Conservation (phyloP, 37 sponge, comb jelly and placozoan species). For the Bolinopsis microptera region DNA sequence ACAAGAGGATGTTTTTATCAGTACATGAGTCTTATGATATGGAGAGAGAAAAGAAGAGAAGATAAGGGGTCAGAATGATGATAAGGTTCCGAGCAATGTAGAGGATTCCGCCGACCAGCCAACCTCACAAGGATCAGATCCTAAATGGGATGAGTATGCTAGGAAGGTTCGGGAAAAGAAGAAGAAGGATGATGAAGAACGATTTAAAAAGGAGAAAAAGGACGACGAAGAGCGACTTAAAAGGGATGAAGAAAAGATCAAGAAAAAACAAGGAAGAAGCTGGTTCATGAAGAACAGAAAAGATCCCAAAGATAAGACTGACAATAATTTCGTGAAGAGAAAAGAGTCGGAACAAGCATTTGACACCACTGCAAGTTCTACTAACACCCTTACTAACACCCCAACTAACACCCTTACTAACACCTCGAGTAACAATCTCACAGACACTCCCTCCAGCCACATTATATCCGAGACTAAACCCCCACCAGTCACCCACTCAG, state of each 20-base stretch:
- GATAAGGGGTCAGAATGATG: background rate
- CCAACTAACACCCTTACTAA: background rate
- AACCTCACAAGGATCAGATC: background rate
- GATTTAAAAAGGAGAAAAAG: conserved; percentile 17
- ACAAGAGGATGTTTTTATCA: conserved; percentile 41
- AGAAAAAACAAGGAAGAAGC: conserved; percentile 34
- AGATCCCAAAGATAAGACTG: background rate
- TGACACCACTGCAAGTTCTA: conserved; percentile 11
- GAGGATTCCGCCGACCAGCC: background rate
- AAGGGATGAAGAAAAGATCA: conserved; percentile 32
- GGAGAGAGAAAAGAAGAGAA: background rate
- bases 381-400: conserved; percentile 20
- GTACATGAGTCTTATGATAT: background rate
- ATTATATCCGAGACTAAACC: background rate
- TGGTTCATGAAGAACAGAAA: conserved; percentile 47
- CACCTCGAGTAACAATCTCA: background rate
- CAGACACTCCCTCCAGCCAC: background rate
- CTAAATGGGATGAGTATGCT: conserved; percentile 51
- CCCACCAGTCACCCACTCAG: background rate
- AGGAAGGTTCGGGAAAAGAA: conserved; percentile 54
- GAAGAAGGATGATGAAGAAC: conserved; percentile 30
- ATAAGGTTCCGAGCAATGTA: background rate
- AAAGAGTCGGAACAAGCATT: conserved; percentile 1
- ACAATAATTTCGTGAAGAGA: conserved; percentile 49
- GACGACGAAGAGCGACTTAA: conserved; percentile 21